A percentile compares a stretch with the other conserved stretches of the same genome.
Conservation (phyloP, 2,113 vertebrate genomes). For the Scomber scombrus region DNA sequence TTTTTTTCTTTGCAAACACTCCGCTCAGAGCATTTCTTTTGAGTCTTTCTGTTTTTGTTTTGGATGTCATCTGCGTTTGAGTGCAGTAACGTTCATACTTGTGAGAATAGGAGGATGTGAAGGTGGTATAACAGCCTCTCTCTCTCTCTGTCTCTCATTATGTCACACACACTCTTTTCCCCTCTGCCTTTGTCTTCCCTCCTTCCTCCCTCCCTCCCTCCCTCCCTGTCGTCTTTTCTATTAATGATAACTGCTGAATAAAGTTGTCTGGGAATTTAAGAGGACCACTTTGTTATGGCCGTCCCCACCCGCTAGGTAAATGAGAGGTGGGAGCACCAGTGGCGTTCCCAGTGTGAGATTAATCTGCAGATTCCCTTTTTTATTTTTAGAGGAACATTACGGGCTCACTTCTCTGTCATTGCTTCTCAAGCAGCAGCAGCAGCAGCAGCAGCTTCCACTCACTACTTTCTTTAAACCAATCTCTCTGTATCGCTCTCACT, state of each 20-base stretch:
- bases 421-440: constrained; percentile 25
- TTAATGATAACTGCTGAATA: constrained; percentile 51
- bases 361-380: constrained; percentile 54
- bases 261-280: constrained; percentile 49
- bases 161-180: background rate
- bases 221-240: constrained; percentile 31
- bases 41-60: background rate
- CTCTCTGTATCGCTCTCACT: background rate
- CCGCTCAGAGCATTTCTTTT: background rate
- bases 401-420: constrained; percentile 40
- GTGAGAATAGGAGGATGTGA: constrained; percentile 46
- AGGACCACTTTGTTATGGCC: constrained; percentile 52
- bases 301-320: constrained; percentile 31
- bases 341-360: constrained; percentile 45
- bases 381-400: constrained; percentile 59
- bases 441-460: constrained; percentile 6
- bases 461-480: constrained; percentile 2
- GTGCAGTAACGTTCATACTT: constrained; percentile 24
- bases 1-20: constrained; percentile 22
- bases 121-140: constrained; percentile 33
- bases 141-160: constrained; percentile 31
- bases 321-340: constrained; percentile 42
- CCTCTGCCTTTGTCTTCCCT: background rate
- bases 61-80: constrained; percentile 25
- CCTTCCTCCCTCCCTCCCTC: constrained; percentile 27